Percentiles rank a stretch among this genome's conserved stretches.
Conservation (phyloP, 2,888 invertebrate species). For the Stenurella melanura region DNA sequence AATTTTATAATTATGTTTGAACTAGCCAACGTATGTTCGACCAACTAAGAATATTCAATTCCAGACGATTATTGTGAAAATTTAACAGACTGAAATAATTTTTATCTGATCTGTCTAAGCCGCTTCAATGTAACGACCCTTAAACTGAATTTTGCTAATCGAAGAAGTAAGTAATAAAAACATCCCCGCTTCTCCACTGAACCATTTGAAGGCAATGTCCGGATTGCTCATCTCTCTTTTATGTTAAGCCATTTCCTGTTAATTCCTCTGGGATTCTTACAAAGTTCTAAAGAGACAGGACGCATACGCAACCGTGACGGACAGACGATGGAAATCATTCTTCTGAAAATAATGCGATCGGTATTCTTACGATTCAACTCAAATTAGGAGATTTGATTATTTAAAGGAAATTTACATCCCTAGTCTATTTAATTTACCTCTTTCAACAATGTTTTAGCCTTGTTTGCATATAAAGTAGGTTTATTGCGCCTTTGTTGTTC, state of each 20-base stretch:
- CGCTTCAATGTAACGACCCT: slow-evolving; percentile 27
- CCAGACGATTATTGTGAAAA: neutral
- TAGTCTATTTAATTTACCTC: neutral
- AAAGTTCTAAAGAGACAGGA: slow-evolving; percentile 7
- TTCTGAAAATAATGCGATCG: slow-evolving; percentile 8
- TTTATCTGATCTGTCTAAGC: slow-evolving; percentile 1
- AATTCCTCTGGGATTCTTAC: slow-evolving; percentile 20
- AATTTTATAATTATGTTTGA: too few species aligned
- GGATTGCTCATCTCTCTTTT: slow-evolving; percentile 33
- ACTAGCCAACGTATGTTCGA: neutral
- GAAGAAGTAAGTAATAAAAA: slow-evolving; percentile 51
- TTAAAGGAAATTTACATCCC: neutral
- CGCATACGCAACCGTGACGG: neutral
- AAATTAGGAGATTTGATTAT: slow-evolving; percentile 9
- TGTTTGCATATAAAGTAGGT: neutral
- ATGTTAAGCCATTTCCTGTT: slow-evolving; percentile 9
- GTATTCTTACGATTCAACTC: slow-evolving; percentile 18
- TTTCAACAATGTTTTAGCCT: neutral
- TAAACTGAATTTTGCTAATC: slow-evolving; percentile 52
- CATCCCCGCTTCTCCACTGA: slow-evolving; percentile 46
- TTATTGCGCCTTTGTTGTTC: neutral
- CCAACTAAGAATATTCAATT: neutral
- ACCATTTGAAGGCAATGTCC: slow-evolving; percentile 48
- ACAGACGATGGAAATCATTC: slow-evolving; percentile 14
- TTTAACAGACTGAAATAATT: neutral